Percentiles rank a stretch among this genome's conserved stretches.
Conservation (phyloP, 2,797 vertebrate species). For the Protosalanx chinensis region DNA sequence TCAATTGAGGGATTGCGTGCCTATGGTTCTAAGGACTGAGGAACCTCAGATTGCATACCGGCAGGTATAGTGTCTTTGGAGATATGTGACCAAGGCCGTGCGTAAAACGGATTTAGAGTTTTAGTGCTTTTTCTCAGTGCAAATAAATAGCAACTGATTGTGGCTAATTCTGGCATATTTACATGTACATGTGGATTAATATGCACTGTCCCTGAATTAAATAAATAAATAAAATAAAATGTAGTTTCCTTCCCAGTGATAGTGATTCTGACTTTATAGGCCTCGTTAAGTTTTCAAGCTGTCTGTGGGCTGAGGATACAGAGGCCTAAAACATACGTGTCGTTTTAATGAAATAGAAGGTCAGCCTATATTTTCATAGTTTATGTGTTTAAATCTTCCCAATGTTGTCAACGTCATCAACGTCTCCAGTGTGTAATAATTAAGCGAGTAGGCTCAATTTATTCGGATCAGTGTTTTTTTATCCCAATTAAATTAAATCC, state of each 20-base stretch:
- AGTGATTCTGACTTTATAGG: neutral
- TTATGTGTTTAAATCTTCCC: too few relatives aligned
- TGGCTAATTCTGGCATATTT: too few relatives aligned
- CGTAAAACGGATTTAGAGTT: neutral
- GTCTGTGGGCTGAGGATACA: too few relatives aligned
- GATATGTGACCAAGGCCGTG: neutral
- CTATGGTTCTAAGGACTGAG: neutral
- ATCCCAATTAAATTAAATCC: too few relatives aligned
- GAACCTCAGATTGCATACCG: neutral
- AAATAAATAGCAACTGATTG: neutral
- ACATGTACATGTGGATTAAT: too few relatives aligned
- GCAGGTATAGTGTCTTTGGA: neutral
- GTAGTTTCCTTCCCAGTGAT: too few relatives aligned
- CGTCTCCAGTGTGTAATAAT: neutral
- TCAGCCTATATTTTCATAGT: too few relatives aligned
- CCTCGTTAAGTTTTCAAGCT: neutral
- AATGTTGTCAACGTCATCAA: neutral
- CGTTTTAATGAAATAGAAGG: too few relatives aligned
- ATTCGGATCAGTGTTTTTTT: neutral
- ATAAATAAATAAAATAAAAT: too few relatives aligned
- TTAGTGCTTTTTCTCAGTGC: neutral
- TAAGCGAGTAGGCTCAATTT: neutral
- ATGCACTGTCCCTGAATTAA: too few relatives aligned
- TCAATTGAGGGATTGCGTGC: slow-evolving; percentile 16
- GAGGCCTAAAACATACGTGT: too few relatives aligned